Base-by-base conservation (phyloP, 2,888 invertebrate species). In the Lydus trimaculatus region DNA sequence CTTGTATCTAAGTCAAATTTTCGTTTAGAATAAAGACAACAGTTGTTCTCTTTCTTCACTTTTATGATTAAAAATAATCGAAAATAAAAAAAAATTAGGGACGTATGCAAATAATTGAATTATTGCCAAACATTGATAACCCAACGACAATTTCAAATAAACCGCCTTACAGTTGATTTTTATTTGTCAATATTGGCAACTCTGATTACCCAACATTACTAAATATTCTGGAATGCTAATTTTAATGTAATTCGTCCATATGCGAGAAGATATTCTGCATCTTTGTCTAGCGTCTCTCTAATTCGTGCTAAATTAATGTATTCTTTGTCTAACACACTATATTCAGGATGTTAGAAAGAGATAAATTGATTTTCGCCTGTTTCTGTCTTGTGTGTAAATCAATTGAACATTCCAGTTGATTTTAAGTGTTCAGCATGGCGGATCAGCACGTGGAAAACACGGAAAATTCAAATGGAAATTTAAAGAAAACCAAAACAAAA, bases 401-500 rank as follows among this genome's bases (percentile, higher is more conserved):
- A 2, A n/a, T n/a, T n/a, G n/a, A n/a, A 7, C 8, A 43, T 0
- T n/a, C n/a, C 43, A 43, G 43, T 43, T 43, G 11, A 17, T 17
- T 52, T 20, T 52, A 11, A 20, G 9, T 52, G 9, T 11, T 9
- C 59, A 20, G 28, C 17, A 72, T 72, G 73, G 72, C 58, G 23
- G 71, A 69, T 31, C 31, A 67, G 33, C 73, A 73, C 69, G 73
- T 75, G 72, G 65, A 70, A 62, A 66, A 64, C 63, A 69, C 7
- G 23, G 66, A 73, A 73, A 70, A 69, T 39, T 28, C 56, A 7
- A 39, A 39, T 56, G 65, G 58, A 43, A 23, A 65, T 15, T 11
- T 25, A 28, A 59, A 61, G 66, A 75, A 63, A 77, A 77, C 61
- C 60, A 73, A 9, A 74, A 74, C 72, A 77, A 77, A 70, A 81